Conservation (phyloP, 2,113 vertebrate species). For the Cyanoliseus patagonus region DNA sequence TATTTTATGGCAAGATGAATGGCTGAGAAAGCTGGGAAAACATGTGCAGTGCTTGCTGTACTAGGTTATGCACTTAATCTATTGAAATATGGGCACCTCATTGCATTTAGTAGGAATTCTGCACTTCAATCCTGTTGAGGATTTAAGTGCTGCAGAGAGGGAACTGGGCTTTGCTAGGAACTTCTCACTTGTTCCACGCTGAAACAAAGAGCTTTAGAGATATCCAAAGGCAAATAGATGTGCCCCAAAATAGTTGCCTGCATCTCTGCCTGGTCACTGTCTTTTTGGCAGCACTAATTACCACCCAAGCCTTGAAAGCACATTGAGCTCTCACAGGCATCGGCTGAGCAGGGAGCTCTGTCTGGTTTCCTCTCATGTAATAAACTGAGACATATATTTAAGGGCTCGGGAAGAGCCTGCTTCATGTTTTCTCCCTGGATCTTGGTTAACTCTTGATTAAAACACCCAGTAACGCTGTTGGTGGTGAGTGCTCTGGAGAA, state of each 20-base stretch:
- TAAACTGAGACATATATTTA: not conserved
- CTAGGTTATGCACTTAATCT: not conserved
- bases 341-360: not conserved
- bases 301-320: not conserved
- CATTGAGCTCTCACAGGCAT: not conserved
- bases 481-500: not conserved
- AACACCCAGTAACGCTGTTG: not conserved
- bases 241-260: not conserved
- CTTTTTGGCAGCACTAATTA: not conserved
- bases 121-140: not conserved
- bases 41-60: not conserved
- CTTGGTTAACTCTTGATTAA: not conserved
- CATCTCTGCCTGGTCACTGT: not conserved
- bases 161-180: not conserved
- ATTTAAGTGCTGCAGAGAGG: not conserved
- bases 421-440: not conserved
- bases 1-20: not conserved
- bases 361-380: not conserved
- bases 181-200: fast-evolving
- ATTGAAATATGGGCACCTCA: not conserved
- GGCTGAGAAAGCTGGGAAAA: not conserved
- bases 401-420: not conserved
- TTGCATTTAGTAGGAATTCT: not conserved
- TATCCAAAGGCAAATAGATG: not conserved
- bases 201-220: not conserved